Conservation (phyloP, 2,113 vertebrate species). For the Copsychus sechellarum region DNA sequence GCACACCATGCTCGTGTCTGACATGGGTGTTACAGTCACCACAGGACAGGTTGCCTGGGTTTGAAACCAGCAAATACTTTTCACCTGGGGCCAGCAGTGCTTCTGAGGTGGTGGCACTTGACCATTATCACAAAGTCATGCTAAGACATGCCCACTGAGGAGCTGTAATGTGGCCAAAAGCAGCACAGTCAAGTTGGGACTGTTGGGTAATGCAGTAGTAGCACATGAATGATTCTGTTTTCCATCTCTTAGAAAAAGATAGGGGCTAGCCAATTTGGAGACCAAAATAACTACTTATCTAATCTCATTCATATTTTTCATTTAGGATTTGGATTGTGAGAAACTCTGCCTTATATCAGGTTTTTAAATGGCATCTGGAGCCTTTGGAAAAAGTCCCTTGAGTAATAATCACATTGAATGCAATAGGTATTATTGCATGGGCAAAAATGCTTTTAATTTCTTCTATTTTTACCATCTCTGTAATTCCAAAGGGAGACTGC, state of each 20-base stretch:
- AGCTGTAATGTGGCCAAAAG: neutral
- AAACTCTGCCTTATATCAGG: neutral
- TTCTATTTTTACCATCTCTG: neutral
- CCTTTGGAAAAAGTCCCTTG: neutral
- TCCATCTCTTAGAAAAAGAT: neutral
- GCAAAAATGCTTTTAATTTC: neutral
- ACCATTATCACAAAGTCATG: neutral
- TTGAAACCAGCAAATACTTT: neutral
- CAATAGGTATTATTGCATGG: neutral
- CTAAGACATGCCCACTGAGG: neutral
- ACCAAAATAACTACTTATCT: neutral
- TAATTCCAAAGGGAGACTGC: neutral
- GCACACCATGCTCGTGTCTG: accelerated
- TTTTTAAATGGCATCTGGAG: neutral
- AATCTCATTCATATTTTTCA: neutral
- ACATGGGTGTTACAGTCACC: neutral
- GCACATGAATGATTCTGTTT: neutral
- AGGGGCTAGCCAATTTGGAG: neutral
- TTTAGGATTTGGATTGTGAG: neutral
- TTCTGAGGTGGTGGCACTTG: neutral
- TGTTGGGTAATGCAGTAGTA: neutral
- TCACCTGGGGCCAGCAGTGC: neutral
- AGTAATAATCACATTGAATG: neutral
- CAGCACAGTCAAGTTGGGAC: neutral
- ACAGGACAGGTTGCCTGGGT: neutral